These are phyloP conservation scores for Lamprotornis superbus DNA, from an alignment of 2,113 vertebrate genomes.

Conservation along the genomic window DNA sequence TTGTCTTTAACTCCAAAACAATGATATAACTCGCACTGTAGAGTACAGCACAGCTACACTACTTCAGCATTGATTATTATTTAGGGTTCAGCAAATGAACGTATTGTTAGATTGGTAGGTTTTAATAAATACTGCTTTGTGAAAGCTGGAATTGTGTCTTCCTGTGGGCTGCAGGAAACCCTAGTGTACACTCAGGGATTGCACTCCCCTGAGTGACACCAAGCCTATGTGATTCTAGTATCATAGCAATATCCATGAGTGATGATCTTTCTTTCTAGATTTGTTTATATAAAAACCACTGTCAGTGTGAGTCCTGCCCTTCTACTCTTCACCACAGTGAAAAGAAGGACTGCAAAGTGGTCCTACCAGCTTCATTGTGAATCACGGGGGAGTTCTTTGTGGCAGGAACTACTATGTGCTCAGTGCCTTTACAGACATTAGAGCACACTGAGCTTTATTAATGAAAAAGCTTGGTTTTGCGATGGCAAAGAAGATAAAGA, in stretches of 20 bases:
- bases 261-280: background rate
- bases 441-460: background rate
- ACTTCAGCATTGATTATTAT: background rate
- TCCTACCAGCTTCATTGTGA: background rate
- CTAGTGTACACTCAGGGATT: background rate
- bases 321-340: background rate
- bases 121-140: background rate
- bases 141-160: background rate
- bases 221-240: background rate
- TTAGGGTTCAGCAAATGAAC: background rate
- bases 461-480: background rate
- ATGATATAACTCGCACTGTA: background rate
- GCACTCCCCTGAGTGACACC: background rate
- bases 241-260: slow-evolving; percentile 12
- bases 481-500: background rate
- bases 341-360: background rate
- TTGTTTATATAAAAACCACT: background rate
- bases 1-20: background rate
- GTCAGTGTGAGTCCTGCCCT: background rate
- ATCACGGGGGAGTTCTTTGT: accelerated
- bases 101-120: background rate
- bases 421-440: background rate
- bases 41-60: background rate
- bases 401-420: accelerated
- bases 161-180: background rate